Evolutionary conservation across 2,113 vertebrate species (phyloP).

Genomic region (Cochlearius cochlearius): DNA sequence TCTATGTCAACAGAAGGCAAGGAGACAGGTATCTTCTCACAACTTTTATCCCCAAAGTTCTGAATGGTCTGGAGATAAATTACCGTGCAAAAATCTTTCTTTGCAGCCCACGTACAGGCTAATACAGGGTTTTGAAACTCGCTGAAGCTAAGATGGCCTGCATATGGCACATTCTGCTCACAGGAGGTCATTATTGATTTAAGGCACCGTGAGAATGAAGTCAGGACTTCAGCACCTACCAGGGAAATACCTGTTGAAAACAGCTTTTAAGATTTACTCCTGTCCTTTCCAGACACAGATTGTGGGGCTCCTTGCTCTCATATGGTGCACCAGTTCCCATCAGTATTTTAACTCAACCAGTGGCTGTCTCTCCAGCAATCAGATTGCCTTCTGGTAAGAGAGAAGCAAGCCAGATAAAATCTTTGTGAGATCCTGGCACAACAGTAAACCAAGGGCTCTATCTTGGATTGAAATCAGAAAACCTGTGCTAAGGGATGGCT

Average conservation of each 20-base stretch:
- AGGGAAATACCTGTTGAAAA: background rate
- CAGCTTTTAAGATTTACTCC: background rate
- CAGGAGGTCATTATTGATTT: background rate
- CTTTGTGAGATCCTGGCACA: background rate
- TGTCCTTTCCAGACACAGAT: background rate
- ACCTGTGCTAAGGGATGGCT: background rate
- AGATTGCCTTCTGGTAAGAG: background rate
- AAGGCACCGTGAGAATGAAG: background rate
- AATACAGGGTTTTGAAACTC: background rate
- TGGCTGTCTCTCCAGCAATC: background rate
- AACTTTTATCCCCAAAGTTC: background rate
- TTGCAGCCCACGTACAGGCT: background rate
- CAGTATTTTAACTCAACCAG: rapidly evolving
- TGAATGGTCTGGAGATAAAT: background rate
- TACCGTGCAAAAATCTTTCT: background rate
- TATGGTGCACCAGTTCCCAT: background rate
- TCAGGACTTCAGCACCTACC: background rate
- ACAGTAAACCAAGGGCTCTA: background rate
- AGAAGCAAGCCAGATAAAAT: background rate
- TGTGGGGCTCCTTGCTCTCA: rapidly evolving
- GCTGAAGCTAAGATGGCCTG: background rate
- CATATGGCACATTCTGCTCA: background rate
- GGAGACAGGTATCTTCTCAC: background rate
- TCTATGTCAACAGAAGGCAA: background rate
- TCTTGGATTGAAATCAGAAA: background rate